These are phyloP conservation scores for Zapornia atra DNA, from an alignment of 2,113 vertebrate species.

Conservation along the genomic window DNA sequence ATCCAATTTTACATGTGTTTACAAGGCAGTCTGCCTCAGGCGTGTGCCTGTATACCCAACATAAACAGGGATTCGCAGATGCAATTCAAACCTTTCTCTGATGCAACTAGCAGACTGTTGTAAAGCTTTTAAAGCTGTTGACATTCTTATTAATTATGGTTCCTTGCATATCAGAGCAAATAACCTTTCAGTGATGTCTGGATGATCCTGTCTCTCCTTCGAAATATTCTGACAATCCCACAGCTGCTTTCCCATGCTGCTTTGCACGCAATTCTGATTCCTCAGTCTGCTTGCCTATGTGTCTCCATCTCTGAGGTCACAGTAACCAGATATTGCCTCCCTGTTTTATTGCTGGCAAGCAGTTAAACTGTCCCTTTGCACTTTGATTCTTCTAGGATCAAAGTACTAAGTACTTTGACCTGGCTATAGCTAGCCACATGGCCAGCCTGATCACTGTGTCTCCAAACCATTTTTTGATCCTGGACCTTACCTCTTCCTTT, in stretches of 20 bases:
- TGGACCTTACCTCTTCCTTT: not conserved
- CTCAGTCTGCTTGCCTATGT: not conserved
- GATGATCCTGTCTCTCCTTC: not conserved
- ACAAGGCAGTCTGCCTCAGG: not conserved
- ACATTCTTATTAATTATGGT: conserved; percentile 25
- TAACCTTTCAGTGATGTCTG: conserved; percentile 19
- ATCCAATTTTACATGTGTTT: not conserved
- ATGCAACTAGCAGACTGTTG: not conserved
- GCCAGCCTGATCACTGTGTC: not conserved
- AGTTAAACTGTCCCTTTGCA: conserved; percentile 1
- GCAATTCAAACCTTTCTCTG: conserved; percentile 18
- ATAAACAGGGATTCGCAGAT: not conserved
- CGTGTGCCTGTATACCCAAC: not conserved
- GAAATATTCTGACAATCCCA: conserved; percentile 9
- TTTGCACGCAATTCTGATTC: not conserved
- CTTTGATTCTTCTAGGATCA: not conserved
- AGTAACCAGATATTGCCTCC: conserved; percentile 11
- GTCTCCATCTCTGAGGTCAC: conserved; percentile 13
- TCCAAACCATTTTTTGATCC: not conserved
- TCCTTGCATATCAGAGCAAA: not conserved
- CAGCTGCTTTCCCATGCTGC: conserved; percentile 2
- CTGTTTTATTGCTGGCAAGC: conserved; percentile 30
- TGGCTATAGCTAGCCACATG: not conserved
- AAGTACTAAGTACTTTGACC: not conserved
- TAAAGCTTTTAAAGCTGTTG: conserved; percentile 18